Evolutionary conservation across 1,140 invertebrate species (phyloP).

Genomic region (Bombus vancouverensis): DNA sequence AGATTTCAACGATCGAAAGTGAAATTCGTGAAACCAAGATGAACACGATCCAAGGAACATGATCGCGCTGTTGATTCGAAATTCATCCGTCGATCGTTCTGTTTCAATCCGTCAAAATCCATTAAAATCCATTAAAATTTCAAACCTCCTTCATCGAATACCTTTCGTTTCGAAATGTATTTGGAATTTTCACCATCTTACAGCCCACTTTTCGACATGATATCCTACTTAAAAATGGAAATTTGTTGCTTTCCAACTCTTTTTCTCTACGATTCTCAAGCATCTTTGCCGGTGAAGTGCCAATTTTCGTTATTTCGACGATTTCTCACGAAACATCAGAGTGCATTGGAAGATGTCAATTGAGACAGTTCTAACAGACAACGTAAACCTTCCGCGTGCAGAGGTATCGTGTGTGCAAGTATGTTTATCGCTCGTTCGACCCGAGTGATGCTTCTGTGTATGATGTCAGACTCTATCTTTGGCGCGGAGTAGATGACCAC

Average conservation of each 20-base stretch:
- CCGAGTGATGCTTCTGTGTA: constrained; percentile 66
- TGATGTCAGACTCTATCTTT: constrained; percentile 74
- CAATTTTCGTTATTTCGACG: background rate
- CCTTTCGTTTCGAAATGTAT: too few species aligned
- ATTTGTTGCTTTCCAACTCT: background rate
- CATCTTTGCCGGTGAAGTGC: rapidly evolving
- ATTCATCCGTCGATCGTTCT: background rate
- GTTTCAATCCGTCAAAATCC: background rate
- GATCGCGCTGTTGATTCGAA: background rate
- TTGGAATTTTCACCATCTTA: background rate
- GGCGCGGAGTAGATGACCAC: constrained; percentile 69
- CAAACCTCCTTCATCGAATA: background rate
- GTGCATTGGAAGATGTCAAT: constrained; percentile 61
- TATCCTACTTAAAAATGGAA: background rate
- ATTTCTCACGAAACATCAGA: background rate
- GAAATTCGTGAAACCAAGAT: background rate
- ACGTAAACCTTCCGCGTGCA: constrained; percentile 64
- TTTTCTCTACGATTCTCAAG: rapidly evolving
- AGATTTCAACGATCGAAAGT: background rate
- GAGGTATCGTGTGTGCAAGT: constrained; percentile 45
- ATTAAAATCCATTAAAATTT: too few species aligned
- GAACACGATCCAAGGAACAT: background rate
- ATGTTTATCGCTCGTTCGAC: constrained; percentile 68
- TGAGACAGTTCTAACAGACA: constrained; percentile 61
- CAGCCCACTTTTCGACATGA: too few species aligned